Evolutionary conservation across 2,797 vertebrate species (phyloP), one percentile per base, ranked within the genome.

Genomic region (Chelonia mydas): DNA sequence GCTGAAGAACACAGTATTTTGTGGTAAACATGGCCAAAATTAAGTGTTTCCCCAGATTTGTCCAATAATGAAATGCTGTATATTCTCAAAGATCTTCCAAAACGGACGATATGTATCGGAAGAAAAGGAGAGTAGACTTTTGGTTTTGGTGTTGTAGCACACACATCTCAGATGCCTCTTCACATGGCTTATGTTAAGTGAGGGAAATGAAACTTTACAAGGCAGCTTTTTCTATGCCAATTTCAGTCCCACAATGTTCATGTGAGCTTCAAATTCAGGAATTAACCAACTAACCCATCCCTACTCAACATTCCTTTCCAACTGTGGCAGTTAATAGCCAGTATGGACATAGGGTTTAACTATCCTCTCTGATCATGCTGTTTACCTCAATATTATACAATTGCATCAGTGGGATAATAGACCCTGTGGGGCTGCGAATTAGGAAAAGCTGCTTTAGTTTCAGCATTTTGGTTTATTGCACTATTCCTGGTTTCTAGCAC

Each of bases 141-240:
- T 45, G 23, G 19, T 11, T 41, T 72, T 72, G 37, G 8, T 25
- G 1, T 45, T 27, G 17, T 68, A 45, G 23, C 41, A 13, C 72
- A 74, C 72, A 74, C 13, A 45, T 45, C 11, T 45, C 41, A 74
- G 72, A 27, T 27, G 21, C 72, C 25, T 74, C 41, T 25, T 65
- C 33, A n/a, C 16, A 17, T n/a, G 61, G 33, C 61, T n/a, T 74
- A 27, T 45, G 41, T 27, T 74, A 45, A 84, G 77, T 57, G 33
- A 72, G 15, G 51, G 41, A 37, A 65, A 51, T 33, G 6, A 65
- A 86, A 25, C 21, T 78, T 21, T n/a, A 81, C 51, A 45, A 41
- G 68, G 37, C 25, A 5, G 33, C 1, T 1, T 1, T 1, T 3
- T 45, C 47, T 41, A 41, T 51, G 78, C 49, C 53, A 16, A 3